Conservation (phyloP, 2,888 invertebrate species). For the Rotaria sp. region DNA sequence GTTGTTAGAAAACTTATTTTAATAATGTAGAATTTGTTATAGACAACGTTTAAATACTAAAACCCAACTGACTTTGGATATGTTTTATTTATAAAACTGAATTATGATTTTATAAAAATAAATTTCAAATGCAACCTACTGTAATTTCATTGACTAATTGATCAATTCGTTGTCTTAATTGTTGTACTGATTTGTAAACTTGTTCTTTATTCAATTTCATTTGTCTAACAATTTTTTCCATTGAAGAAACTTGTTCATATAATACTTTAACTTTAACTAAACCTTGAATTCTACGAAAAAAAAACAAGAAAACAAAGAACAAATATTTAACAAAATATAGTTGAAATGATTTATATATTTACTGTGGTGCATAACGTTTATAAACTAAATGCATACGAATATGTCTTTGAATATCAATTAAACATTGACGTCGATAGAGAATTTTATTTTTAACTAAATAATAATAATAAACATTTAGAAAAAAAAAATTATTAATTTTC, state of each 20-base stretch:
- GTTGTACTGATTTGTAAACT: conserved; percentile 29
- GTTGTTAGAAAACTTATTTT: too few relatives aligned
- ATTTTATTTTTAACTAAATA: conserved; percentile 85
- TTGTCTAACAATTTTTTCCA: conserved; percentile 70
- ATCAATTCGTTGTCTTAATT: conserved; percentile 56
- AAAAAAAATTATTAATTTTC: too few relatives aligned
- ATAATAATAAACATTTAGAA: not conserved
- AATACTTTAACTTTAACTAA: conserved; percentile 71
- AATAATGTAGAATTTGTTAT: too few relatives aligned
- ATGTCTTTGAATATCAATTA: conserved; percentile 69
- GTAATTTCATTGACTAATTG: conserved; percentile 68
- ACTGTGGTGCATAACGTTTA: conserved; percentile 31
- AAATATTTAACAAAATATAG: not conserved
- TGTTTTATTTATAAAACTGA: too few relatives aligned
- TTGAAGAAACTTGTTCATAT: conserved; percentile 65
- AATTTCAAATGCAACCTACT: conserved; percentile 55
- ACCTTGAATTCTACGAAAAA: conserved; percentile 61
- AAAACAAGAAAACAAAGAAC: conserved; percentile 28
- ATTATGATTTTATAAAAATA: too few relatives aligned
- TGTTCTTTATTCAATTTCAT: conserved; percentile 66
- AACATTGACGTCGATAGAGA: conserved; percentile 70
- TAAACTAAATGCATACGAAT: conserved; percentile 59
- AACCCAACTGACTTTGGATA: too few relatives aligned
- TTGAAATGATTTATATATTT: not conserved
- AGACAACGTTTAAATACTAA: too few relatives aligned